Evolutionary conservation across 2,113 vertebrate genomes (phyloP).

Genomic region (Montifringilla adamsi): DNA sequence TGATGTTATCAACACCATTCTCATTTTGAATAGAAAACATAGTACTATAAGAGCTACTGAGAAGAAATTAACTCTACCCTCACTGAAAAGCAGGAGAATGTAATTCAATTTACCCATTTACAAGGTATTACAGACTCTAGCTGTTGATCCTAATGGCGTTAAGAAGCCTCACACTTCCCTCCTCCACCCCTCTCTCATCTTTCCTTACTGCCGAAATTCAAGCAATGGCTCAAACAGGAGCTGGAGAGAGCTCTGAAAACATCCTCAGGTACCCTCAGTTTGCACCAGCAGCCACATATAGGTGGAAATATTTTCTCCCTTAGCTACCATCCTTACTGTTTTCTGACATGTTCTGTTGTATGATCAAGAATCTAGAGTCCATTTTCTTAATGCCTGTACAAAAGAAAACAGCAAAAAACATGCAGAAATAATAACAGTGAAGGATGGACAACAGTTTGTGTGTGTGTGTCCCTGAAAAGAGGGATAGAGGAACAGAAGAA

Average conservation of each 20-base stretch:
- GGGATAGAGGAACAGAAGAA: not conserved
- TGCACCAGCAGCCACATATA: not conserved
- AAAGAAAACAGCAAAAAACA: not conserved
- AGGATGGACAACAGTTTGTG: not conserved
- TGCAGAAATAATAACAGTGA: not conserved
- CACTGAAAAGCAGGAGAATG: not conserved
- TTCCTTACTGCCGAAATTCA: not conserved
- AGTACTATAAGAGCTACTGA: not conserved
- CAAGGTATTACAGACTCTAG: not conserved
- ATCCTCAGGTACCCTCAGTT: not conserved
- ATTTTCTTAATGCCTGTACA: not conserved
- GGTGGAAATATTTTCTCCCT: not conserved
- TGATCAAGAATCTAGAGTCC: not conserved
- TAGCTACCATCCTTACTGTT: not conserved
- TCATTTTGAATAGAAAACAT: not conserved
- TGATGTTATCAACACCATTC: not conserved
- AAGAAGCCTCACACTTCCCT: not conserved
- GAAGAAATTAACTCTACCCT: not conserved
- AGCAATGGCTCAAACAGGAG: not conserved
- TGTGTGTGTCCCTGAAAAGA: not conserved
- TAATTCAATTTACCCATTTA: not conserved
- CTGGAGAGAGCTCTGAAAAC: not conserved
- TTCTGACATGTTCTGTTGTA: not conserved
- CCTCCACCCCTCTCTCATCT: not conserved
- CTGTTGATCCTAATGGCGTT: rapidly evolving